phyloP scores from a whole-genome alignment of 2,797 vertebrate genomes.

The Prionace glauca region DNA sequence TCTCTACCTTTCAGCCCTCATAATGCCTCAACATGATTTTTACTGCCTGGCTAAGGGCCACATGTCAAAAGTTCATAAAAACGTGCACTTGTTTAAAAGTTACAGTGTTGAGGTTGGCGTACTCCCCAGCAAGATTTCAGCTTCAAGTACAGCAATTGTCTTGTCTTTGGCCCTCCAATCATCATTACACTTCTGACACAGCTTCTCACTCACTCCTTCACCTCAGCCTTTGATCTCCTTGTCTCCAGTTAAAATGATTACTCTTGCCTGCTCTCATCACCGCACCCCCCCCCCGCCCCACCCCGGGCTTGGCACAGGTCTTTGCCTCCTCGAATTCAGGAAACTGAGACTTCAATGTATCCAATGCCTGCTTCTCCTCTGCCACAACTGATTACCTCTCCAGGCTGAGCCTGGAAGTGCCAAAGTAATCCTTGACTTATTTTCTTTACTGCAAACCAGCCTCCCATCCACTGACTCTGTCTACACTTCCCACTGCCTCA shows the following conservation, averaged over 20 bases:
- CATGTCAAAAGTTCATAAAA: neutral
- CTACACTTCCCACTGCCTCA: too few relatives aligned
- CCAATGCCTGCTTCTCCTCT: neutral
- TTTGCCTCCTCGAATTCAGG: neutral
- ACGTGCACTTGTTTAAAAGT: conserved; percentile 31
- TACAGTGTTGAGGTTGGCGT: neutral
- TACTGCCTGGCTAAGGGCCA: conserved; percentile 29
- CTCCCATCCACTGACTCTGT: too few relatives aligned
- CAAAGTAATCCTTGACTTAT: neutral
- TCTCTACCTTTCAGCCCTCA: conserved; percentile 26
- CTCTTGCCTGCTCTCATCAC: neutral
- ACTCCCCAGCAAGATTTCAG: conserved; percentile 20
- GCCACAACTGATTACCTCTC: neutral
- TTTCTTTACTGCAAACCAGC: neutral
- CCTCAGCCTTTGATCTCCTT: neutral
- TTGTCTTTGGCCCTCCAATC: neutral
- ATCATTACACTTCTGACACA: neutral
- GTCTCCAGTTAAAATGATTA: neutral
- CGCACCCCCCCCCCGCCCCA: too few relatives aligned
- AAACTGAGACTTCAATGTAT: neutral
- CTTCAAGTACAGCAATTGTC: neutral
- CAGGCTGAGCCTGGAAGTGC: neutral
- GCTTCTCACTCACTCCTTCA: neutral
- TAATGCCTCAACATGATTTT: conserved; percentile 20
- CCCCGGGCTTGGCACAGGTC: neutral